Evolutionary conservation across 2,888 invertebrate genomes (phyloP), one percentile per base, ranked within the genome.

Genomic region (Drosophila pegasa): DNA sequence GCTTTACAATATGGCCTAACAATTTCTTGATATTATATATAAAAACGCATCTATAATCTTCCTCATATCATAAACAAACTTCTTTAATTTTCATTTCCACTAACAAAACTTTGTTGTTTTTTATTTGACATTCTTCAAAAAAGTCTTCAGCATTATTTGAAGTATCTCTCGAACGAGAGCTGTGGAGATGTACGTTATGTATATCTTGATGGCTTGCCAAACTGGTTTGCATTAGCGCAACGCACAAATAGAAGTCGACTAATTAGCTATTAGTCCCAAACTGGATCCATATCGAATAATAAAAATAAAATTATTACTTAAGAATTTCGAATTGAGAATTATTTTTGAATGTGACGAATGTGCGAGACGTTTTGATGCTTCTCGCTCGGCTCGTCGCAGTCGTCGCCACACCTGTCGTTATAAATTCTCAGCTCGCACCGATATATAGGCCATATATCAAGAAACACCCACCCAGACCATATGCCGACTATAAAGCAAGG

Each of bases 321-420:
- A 22, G 20, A 10, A 16, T 64, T 64, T 48, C 25, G 41, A 54
- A 20, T 43, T 20, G 38, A 18, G 47, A 41, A 38, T 66, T 38
- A 29, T 29, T 45, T 27, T 45, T 7, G 45, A 27, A 14, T 69
- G 20, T 75, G 76, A 76, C 65, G 74, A 74, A 75, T 63, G 31
- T 41, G 66, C 58, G 54, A 58, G 48, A 12, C 14, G 43, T 35
- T 20, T 50, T 47, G 48, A 43, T 67, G 67, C 31, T 40, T 37
- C 41, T 61, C 47, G 37, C n/a, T n/a, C n/a, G n/a, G n/a, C n/a
- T 31, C 31, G 48, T 41, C 50, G 47, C 38, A 37, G 3, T 29
- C 18, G 59, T 16, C 14, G 54, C 31, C 3, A 71, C 81, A 87
- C 77, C 83, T 83, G 83, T 86, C 83, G 86, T 74, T 78, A 85